Evolutionary conservation across 2,888 invertebrate species (phyloP).

Genomic region (Hanleya hanleyi): DNA sequence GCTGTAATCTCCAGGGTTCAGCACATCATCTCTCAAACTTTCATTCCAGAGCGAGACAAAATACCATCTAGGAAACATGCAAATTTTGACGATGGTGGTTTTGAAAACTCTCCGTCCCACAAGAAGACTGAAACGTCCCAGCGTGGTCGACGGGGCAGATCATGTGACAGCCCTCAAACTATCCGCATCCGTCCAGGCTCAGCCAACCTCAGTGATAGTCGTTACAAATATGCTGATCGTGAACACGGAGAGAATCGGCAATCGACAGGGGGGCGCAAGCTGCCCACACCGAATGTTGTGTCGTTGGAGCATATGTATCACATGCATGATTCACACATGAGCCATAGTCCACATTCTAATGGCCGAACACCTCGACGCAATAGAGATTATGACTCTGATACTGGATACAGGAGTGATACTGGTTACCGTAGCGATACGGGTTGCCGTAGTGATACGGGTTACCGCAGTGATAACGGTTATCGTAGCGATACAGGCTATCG

Average conservation of each 20-base stretch:
- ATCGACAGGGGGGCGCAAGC: background rate
- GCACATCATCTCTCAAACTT: too few species aligned
- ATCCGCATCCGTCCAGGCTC: background rate
- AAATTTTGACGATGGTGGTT: too few species aligned
- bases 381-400: constrained; percentile 66
- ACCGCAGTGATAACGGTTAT: constrained; percentile 29
- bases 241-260: background rate
- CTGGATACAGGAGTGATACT: constrained; percentile 50
- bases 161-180: too few species aligned
- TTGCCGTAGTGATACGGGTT: constrained; percentile 40
- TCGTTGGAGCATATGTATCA: background rate
- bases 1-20: too few species aligned
- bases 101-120: too few species aligned
- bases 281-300: background rate
- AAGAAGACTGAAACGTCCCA: too few species aligned
- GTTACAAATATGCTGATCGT: background rate
- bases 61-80: too few species aligned
- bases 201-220: background rate
- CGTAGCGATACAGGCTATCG: constrained; percentile 63
- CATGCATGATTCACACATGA: constrained; percentile 19
- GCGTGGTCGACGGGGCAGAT: too few species aligned
- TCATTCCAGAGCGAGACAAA: too few species aligned
- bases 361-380: constrained; percentile 33
- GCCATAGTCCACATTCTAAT: constrained; percentile 24
- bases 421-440: constrained; percentile 58